A percentile compares a stretch with the other conserved stretches of the same genome.
These are phyloP conservation scores for Myotis yumanensis DNA, from an alignment of 2,113 vertebrate species.

Conservation along the genomic window DNA sequence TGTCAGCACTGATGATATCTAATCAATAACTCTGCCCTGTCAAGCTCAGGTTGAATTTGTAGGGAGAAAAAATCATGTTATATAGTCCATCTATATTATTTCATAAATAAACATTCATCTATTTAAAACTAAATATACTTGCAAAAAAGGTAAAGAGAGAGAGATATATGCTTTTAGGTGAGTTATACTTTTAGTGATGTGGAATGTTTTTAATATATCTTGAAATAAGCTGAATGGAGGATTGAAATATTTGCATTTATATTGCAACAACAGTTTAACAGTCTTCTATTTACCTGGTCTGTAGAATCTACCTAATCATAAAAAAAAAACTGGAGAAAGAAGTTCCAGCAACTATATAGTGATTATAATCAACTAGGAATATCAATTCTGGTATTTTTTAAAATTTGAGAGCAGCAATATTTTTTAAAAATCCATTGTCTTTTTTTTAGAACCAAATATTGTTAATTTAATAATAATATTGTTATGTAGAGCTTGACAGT, in stretches of 20 bases:
- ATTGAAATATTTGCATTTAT: conserved; percentile 20
- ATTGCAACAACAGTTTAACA: not conserved
- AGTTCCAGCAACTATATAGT: not conserved
- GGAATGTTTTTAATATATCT: conserved; percentile 11
- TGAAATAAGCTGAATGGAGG: not conserved
- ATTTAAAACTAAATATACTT: conserved; percentile 31
- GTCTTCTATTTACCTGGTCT: not conserved
- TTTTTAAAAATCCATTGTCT: not conserved
- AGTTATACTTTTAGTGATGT: not conserved
- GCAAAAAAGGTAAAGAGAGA: conserved; percentile 12
- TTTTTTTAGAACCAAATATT: not conserved
- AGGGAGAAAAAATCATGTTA: not conserved
- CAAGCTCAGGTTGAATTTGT: conserved; percentile 63
- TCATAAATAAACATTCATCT: conserved; percentile 25
- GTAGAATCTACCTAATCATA: not conserved
- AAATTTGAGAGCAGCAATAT: not conserved
- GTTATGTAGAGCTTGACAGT: not conserved
- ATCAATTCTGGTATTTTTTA: not conserved
- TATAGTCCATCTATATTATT: not conserved
- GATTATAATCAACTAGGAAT: not conserved
- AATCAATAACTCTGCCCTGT: conserved; percentile 71
- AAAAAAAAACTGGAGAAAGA: not conserved
- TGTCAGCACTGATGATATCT: conserved; percentile 53
- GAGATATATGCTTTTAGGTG: not conserved
- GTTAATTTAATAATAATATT: not conserved